Conservation (phyloP, 2,797 vertebrate species). For the Ciconia nigra region DNA sequence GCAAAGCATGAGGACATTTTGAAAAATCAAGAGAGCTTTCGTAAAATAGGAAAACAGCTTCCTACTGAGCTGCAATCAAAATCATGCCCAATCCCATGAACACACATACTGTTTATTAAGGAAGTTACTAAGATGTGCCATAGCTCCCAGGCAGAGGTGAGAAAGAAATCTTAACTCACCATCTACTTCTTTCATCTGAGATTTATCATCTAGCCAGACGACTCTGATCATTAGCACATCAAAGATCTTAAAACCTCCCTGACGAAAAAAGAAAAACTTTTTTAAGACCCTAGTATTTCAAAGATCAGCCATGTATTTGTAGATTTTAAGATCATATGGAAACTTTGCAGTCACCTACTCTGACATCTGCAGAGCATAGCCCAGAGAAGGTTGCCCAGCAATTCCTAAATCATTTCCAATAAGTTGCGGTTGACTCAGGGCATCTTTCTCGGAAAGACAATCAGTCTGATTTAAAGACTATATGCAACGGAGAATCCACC, state of each 20-base stretch:
- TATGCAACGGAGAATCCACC: neutral
- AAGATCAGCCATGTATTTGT: neutral
- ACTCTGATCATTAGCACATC: constrained; percentile 25
- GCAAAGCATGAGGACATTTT: neutral
- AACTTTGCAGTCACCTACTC: constrained; percentile 5
- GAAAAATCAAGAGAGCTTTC: constrained; percentile 5
- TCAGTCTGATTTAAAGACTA: constrained; percentile 23
- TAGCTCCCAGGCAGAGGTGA: constrained; percentile 5
- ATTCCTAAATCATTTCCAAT: constrained; percentile 19
- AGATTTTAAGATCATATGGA: constrained; percentile 33
- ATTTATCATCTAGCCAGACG: constrained; percentile 21
- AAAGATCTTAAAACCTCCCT: constrained; percentile 20
- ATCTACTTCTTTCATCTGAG: constrained; percentile 11
- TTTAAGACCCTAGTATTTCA: neutral
- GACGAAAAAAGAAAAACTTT: neutral
- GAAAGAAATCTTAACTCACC: neutral
- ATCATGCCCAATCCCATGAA: neutral
- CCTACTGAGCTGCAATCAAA: neutral
- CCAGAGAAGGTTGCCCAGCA: neutral
- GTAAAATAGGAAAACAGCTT: neutral
- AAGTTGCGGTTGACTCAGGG: constrained; percentile 5
- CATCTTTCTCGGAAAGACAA: constrained; percentile 28
- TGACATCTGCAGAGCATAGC: neutral
- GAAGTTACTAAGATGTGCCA: constrained; percentile 7
- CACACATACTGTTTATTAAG: neutral